Evolutionary conservation across 2,797 vertebrate genomes (phyloP), one percentile per base, ranked within the genome.

Genomic region (Pangasius sanitwongsei): DNA sequence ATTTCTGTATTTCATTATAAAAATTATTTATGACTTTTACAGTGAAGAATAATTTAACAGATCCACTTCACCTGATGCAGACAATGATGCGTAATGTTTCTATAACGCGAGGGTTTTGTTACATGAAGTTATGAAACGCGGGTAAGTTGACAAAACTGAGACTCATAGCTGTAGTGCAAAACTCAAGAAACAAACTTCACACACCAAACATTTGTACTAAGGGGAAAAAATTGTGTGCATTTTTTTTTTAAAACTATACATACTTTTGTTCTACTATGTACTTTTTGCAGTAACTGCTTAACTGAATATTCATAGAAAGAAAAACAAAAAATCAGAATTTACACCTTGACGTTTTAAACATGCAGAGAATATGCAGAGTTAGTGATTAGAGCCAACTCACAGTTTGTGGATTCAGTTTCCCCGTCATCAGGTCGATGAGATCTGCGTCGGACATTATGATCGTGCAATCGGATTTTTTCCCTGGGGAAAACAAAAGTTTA

Each of bases 401-500:
- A 84, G 94, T 97, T 93, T 98, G 97, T 90, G 98, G 96, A 89
- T 99, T 98, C 94, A 99, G 93, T 93, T 97, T 97, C 82, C 98
- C 98, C 0, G 97, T 99, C 98, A 99, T 98, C 93, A 99, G 59
- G 69, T 96, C 95, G 88, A 97, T 90, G 63, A 99, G 94, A 91
- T 99, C 98, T 0, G 93, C 44, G 37, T 99, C 98, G 44, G 96
- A 94, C 95, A 98, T 97, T 31, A 96, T 92, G 84, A 99, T 95
- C 1, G 97, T 98, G 88, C 98, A 99, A 92, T 99, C 98, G 0
- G 97, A 96, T 92, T 97, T 98, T 94, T 96, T 96, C 92, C 95
- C 98, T 99, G 93, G 48, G 92, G 91, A 15, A 37, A 41, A 78
- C 28, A 9, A 59, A 69, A 28, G 13, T 37, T 37, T 37, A 37